Evolutionary conservation across 2,113 vertebrate species (phyloP).

Genomic region (Garra rufa): DNA sequence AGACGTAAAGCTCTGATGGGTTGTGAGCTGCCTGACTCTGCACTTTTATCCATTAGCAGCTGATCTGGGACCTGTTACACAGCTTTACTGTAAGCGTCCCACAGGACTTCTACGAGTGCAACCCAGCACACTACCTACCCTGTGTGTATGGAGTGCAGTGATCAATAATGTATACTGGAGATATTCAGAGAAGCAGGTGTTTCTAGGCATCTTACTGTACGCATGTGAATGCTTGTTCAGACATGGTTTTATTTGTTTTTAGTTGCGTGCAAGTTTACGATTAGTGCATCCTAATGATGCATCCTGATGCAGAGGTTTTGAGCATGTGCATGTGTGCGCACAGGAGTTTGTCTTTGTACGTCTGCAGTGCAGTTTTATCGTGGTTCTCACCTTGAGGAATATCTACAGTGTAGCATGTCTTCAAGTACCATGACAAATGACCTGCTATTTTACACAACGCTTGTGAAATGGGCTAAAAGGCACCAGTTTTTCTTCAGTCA

Average conservation of each 20-base stretch:
- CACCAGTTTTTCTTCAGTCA: background rate
- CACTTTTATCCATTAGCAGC: conserved; percentile 61
- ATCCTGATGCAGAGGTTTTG: conserved; percentile 8
- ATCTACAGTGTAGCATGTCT: conserved; percentile 34
- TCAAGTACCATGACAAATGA: conserved; percentile 39
- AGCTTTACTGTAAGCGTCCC: conserved; percentile 57
- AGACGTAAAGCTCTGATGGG: conserved; percentile 17
- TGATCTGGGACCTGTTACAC: conserved; percentile 52
- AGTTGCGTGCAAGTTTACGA: background rate
- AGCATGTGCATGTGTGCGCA: background rate
- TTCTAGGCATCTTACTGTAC: background rate
- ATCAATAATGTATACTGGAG: conserved; percentile 64
- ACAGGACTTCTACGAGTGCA: conserved; percentile 36
- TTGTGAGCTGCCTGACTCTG: conserved; percentile 59
- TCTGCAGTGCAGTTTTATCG: conserved; percentile 52
- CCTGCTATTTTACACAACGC: conserved; percentile 7
- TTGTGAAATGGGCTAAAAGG: background rate
- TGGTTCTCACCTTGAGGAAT: conserved; percentile 25
- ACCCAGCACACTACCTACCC: conserved; percentile 47
- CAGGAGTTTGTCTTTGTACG: background rate
- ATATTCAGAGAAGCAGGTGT: conserved; percentile 22
- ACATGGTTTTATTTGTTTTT: background rate
- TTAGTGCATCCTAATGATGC: conserved; percentile 12
- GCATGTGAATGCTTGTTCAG: background rate
- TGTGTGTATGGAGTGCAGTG: conserved; percentile 1